Percentiles rank a stretch among this genome's conserved stretches.
These are phyloP conservation scores for Anguilla obscura DNA, from an alignment of 2,797 vertebrate genomes.

Conservation along the genomic window DNA sequence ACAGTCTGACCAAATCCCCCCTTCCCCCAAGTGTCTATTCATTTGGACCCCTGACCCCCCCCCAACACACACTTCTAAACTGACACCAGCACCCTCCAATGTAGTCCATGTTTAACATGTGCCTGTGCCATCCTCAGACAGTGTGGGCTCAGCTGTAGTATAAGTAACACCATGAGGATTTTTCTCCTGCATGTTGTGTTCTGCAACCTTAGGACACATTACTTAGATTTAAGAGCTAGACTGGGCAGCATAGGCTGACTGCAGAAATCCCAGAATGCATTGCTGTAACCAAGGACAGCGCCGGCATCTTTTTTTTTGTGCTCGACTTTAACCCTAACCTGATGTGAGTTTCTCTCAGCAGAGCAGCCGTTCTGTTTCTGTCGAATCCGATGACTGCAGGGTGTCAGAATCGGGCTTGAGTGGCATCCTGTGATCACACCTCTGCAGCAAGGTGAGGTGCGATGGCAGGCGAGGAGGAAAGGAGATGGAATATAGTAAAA, in stretches of 20 bases:
- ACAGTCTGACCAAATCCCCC: no score
- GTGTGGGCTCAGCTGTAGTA: neutral
- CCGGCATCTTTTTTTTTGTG: neutral
- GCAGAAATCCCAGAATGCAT: neutral
- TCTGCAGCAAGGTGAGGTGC: neutral
- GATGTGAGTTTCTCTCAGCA: neutral
- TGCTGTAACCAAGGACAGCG: neutral
- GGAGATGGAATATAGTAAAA: neutral
- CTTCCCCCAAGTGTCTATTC: no score
- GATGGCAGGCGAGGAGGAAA: neutral
- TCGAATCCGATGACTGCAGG: neutral
- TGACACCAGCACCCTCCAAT: neutral
- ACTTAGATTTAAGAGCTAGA: neutral
- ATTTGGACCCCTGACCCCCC: no score
- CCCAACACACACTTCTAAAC: no score
- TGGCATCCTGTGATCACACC: neutral
- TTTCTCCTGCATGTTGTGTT: conserved; percentile 14
- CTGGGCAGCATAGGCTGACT: neutral
- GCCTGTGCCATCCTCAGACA: neutral
- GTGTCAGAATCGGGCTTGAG: neutral
- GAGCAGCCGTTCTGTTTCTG: neutral
- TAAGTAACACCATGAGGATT: neutral
- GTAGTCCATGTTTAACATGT: neutral
- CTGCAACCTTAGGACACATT: neutral
- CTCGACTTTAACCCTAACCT: neutral